A percentile compares a stretch with the other conserved stretches of the same genome.
phyloP scores from a whole-genome alignment of 2,888 invertebrate species.

The Hirudinaria manillensis region DNA sequence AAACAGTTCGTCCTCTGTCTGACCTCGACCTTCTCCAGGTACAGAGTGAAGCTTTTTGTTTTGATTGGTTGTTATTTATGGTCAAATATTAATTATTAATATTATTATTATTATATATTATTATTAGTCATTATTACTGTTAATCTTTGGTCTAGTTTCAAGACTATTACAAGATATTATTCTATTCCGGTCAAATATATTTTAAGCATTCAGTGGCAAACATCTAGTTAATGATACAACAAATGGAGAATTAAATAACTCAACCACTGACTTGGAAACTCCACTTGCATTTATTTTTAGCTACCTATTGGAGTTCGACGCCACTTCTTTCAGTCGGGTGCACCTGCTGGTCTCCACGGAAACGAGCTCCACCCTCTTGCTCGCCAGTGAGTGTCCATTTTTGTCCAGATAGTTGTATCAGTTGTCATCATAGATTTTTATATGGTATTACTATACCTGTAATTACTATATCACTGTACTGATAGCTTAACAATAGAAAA shows the following conservation, averaged over 20 bases:
- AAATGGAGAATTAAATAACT: background rate
- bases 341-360: background rate
- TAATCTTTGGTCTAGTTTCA: too few relatives aligned
- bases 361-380: background rate
- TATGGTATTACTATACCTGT: too few relatives aligned
- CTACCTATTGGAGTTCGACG: background rate
- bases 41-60: too few relatives aligned
- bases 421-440: too few relatives aligned
- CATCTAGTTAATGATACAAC: too few relatives aligned
- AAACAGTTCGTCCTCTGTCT: slow-evolving; percentile 5
- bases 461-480: too few relatives aligned
- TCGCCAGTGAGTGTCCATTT: slow-evolving; percentile 9
- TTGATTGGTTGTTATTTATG: background rate
- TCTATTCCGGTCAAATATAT: too few relatives aligned
- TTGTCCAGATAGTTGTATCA: too few relatives aligned
- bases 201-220: too few relatives aligned
- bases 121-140: too few relatives aligned
- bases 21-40: slow-evolving; percentile 5
- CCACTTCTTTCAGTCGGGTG: background rate
- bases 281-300: background rate
- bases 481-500: too few relatives aligned
- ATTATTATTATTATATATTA: background rate
- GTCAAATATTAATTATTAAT: background rate
- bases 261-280: background rate
- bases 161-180: too few relatives aligned